phyloP scores from a whole-genome alignment of 2,888 invertebrate genomes.

The Andrena dorsata region DNA sequence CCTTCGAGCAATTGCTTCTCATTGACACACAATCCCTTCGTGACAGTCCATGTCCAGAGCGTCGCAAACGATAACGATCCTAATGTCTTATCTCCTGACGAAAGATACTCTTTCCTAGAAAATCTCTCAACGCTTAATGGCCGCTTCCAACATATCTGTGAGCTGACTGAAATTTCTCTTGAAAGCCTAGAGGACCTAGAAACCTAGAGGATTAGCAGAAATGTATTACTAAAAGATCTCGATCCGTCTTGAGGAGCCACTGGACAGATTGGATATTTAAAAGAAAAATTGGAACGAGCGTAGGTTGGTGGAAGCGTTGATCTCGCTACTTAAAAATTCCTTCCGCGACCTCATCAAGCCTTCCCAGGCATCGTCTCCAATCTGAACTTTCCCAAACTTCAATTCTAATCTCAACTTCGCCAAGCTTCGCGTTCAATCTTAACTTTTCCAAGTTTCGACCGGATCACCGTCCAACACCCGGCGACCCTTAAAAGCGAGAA shows the following conservation, averaged over 20 bases:
- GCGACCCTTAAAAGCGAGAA: not conserved
- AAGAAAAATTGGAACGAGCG: no score
- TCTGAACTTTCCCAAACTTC: not conserved
- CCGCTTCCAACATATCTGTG: no score
- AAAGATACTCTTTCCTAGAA: not conserved
- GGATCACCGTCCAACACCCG: not conserved
- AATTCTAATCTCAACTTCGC: not conserved
- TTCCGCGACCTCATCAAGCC: no score
- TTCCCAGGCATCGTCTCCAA: no score
- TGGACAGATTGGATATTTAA: no score
- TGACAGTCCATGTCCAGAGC: not conserved
- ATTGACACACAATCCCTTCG: conserved; percentile 61
- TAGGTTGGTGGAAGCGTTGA: no score
- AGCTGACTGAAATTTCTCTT: no score
- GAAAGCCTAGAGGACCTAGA: no score
- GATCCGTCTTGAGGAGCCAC: no score
- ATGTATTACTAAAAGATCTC: no score
- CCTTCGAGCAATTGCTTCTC: conserved; percentile 65
- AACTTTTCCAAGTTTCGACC: not conserved
- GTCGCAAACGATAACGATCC: not conserved
- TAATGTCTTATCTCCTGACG: not conserved
- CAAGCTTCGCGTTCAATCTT: not conserved
- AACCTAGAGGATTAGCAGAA: no score
- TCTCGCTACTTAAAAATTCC: conserved; percentile 5
- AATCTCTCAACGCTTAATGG: no score